Evolutionary conservation across 1,140 invertebrate genomes (phyloP).

Genomic region (Meloidogyne floridensis): DNA sequence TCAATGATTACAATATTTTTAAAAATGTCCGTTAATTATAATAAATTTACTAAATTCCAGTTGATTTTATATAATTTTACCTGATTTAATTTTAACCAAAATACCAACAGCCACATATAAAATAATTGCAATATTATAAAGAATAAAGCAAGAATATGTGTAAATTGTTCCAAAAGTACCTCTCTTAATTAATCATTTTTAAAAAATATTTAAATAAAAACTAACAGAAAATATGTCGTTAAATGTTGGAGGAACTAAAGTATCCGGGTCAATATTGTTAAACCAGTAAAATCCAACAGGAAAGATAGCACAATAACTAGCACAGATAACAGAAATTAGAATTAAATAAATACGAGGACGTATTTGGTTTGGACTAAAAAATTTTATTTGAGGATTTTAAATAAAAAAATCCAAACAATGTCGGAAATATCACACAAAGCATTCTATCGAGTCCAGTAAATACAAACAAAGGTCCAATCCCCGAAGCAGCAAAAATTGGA

Average conservation of each 20-base stretch:
- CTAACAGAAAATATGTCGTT: slow-evolving; percentile 14
- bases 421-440: slow-evolving; percentile 15
- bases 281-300: not conserved
- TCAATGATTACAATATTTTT: no score
- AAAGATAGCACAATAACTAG: not conserved
- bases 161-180: not conserved
- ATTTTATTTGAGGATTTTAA: not conserved
- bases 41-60: no score
- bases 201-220: not conserved
- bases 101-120: slow-evolving; percentile 17
- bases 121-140: slow-evolving; percentile 13
- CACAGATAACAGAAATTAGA: not conserved
- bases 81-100: slow-evolving; percentile 4
- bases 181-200: not conserved
- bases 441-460: slow-evolving; percentile 25
- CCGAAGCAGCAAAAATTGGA: slow-evolving; percentile 7
- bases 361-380: not conserved
- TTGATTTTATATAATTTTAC: not conserved
- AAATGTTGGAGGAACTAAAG: not conserved
- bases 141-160: not conserved
- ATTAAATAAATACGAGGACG: not conserved
- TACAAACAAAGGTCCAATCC: not conserved
- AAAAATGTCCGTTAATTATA: no score
- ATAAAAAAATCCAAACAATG: not conserved
- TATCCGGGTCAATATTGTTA: not conserved